A percentile compares a stretch with the other conserved stretches of the same genome.
Evolutionary conservation across 2,797 vertebrate genomes (phyloP).

Genomic region (Coranthus polyacanthus): DNA sequence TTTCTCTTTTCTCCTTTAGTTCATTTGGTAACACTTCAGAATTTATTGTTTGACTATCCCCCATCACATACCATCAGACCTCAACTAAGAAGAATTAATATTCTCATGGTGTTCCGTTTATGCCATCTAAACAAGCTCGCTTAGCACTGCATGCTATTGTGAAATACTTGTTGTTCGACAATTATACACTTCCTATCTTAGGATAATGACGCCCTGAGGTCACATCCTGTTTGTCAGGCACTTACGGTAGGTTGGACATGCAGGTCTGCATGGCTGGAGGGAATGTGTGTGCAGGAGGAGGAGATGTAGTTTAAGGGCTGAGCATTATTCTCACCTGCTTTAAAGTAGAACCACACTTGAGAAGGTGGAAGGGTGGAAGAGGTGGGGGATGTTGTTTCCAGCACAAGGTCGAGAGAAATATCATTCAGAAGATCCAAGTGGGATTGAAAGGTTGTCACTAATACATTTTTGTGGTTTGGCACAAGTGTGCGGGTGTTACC

Average conservation of each 20-base stretch:
- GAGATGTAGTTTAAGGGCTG: conserved; percentile 50
- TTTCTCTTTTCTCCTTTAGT: conserved; percentile 30
- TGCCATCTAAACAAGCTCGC: conserved; percentile 8
- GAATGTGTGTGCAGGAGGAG: conserved; percentile 52
- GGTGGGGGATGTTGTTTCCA: conserved; percentile 47
- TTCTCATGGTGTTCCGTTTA: conserved; percentile 11
- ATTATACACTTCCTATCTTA: conserved; percentile 76
- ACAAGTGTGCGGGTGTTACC: too few species aligned
- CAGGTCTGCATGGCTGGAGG: conserved; percentile 53
- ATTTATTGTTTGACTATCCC: conserved; percentile 2
- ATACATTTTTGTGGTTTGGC: too few species aligned
- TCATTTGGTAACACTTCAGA: conserved; percentile 28
- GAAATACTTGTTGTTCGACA: conserved; percentile 68
- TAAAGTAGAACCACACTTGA: conserved; percentile 65
- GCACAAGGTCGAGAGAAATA: conserved; percentile 37
- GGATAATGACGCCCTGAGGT: conserved; percentile 75
- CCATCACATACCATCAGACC: conserved; percentile 25
- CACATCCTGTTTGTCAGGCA: conserved; percentile 75
- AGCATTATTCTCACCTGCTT: conserved; percentile 59
- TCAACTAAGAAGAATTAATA: conserved; percentile 8
- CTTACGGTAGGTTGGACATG: conserved; percentile 49
- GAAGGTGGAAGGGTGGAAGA: conserved; percentile 47
- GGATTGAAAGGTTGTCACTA: too few species aligned
- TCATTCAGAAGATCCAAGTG: conserved; percentile 50
- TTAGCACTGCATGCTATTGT: conserved; percentile 56